Percentiles rank a stretch among this genome's conserved stretches.
Conservation (phyloP, 2,888 invertebrate species). For the Phaedon cochleariae region DNA sequence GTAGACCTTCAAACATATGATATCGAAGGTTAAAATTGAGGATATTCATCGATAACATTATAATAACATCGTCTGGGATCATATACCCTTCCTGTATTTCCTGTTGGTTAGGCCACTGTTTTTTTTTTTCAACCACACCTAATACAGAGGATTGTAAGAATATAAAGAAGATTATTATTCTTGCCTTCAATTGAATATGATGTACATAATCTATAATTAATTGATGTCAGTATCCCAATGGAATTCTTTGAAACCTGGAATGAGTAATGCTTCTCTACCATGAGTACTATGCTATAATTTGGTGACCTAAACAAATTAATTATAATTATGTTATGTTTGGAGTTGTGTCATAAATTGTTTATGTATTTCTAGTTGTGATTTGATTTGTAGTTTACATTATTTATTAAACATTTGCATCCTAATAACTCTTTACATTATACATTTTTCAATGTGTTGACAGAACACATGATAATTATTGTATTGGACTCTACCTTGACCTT, state of each 20-base stretch:
- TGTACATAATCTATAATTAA: conserved; percentile 20
- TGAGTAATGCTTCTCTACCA: conserved; percentile 1
- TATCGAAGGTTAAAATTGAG: conserved; percentile 36
- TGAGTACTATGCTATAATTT: conserved; percentile 5
- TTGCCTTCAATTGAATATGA: conserved; percentile 25
- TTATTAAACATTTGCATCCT: neutral
- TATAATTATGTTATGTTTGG: neutral
- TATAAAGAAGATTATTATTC: conserved; percentile 23
- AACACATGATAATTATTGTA: neutral
- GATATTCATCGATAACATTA: conserved; percentile 12
- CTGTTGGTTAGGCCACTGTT: conserved; percentile 32
- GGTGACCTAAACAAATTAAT: conserved; percentile 18
- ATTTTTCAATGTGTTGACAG: conserved; percentile 1
- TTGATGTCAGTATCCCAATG: conserved; percentile 4
- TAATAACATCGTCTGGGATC: conserved; percentile 11
- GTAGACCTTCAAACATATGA: conserved; percentile 41
- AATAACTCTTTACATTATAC: neutral
- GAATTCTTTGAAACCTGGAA: conserved; percentile 22
- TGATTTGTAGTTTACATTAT: conserved; percentile 8
- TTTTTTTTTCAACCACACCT: conserved; percentile 46
- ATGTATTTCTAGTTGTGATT: conserved; percentile 6
- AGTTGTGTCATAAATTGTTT: conserved; percentile 14
- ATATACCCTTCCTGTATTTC: conserved; percentile 10
- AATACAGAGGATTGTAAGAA: conserved; percentile 26
- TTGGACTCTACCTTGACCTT: conserved; percentile 18